Conservation (phyloP, 2,797 vertebrate genomes). For the Botia kubotai region DNA sequence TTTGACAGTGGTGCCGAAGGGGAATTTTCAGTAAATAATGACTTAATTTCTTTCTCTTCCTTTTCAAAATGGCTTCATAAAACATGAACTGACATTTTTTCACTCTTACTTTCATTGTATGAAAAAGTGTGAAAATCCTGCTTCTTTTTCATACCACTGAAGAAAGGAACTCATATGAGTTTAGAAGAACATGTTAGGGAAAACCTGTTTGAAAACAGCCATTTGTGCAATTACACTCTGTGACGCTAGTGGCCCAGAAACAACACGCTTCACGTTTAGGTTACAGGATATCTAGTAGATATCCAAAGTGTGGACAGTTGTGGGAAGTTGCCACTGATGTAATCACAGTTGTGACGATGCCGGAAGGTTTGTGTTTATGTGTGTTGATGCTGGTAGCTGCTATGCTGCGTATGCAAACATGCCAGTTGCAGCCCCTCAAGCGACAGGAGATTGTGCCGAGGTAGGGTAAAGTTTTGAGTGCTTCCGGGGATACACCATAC, state of each 20-base stretch:
- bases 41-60: neutral
- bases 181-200: neutral
- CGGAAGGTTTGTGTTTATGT: slow-evolving; percentile 22
- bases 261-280: neutral
- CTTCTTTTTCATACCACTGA: neutral
- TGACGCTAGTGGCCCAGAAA: neutral
- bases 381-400: slow-evolving; percentile 37
- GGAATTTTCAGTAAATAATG: neutral
- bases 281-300: neutral
- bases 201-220: too few relatives aligned
- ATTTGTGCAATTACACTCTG: too few relatives aligned
- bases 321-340: slow-evolving; percentile 20
- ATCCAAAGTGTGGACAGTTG: neutral
- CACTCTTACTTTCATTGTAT: neutral
- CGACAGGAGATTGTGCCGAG: slow-evolving; percentile 22
- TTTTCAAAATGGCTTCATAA: neutral
- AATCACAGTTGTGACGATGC: slow-evolving; percentile 16
- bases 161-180: neutral
- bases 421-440: slow-evolving; percentile 35
- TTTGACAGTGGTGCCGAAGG: neutral
- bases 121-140: neutral
- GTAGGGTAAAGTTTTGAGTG: slow-evolving; percentile 38
- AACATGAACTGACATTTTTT: neutral
- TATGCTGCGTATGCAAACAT: slow-evolving; percentile 32
- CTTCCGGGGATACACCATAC: neutral